Conservation (phyloP, 2,888 invertebrate species). For the Yponomeuta malinellus region DNA sequence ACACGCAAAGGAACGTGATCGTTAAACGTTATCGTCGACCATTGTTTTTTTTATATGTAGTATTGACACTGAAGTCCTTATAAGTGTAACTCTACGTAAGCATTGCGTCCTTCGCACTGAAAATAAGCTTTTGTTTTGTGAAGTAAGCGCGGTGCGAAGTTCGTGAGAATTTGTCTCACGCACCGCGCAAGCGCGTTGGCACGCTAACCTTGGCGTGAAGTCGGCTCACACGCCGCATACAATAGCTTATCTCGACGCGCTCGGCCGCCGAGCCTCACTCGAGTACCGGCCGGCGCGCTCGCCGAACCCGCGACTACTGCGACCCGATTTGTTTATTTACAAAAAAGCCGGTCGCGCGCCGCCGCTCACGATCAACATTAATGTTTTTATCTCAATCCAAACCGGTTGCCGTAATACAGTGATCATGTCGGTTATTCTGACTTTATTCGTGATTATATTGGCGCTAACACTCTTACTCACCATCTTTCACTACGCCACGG, state of each 20-base stretch:
- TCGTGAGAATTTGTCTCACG: not conserved
- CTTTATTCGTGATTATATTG: conserved; percentile 43
- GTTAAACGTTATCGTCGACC: not conserved
- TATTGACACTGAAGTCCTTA: not conserved
- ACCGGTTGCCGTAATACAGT: not conserved
- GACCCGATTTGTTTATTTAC: conserved; percentile 7
- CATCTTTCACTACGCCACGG: conserved; percentile 53
- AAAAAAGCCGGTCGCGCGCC: not conserved
- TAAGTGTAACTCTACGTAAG: not conserved
- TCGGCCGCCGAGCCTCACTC: not conserved
- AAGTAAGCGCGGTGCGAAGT: not conserved
- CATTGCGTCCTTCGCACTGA: not conserved
- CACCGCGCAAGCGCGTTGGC: not conserved
- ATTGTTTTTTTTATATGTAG: not conserved
- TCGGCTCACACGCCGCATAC: not conserved
- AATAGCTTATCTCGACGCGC: not conserved
- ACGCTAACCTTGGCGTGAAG: not conserved
- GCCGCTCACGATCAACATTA: not conserved
- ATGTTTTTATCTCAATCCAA: not conserved
- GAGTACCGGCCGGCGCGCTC: not conserved
- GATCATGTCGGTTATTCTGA: conserved; percentile 46
- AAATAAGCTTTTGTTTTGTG: not conserved
- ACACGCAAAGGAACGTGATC: not conserved
- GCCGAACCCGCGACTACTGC: not conserved
- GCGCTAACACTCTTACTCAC: conserved; percentile 42